Conservation (phyloP, 2,113 vertebrate species). For the Bubo scandiacus region DNA sequence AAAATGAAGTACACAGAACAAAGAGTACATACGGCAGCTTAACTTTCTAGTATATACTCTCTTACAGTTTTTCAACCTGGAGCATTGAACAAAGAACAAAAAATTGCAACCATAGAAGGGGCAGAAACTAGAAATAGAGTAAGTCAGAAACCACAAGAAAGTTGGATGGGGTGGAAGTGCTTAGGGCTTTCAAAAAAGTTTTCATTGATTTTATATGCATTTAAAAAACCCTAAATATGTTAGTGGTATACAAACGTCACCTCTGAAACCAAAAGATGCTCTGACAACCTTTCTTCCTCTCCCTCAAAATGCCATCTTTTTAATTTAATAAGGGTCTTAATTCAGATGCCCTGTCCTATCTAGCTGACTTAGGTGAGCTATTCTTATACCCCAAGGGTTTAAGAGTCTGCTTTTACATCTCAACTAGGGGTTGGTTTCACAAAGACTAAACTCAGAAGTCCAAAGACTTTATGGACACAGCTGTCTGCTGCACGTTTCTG, state of each 20-base stretch:
- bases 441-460: not conserved
- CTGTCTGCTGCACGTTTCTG: not conserved
- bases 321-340: not conserved
- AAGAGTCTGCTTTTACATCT: not conserved
- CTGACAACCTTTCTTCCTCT: not conserved
- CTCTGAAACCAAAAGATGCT: not conserved
- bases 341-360: not conserved
- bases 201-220: not conserved
- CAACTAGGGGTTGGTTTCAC: not conserved
- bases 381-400: not conserved
- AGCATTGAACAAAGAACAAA: not conserved
- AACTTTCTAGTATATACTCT: not conserved
- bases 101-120: not conserved
- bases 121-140: not conserved
- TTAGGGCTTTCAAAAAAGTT: not conserved
- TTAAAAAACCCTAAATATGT: not conserved
- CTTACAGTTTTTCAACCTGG: not conserved
- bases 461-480: not conserved
- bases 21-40: not conserved
- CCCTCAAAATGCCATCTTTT: not conserved
- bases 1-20: not conserved
- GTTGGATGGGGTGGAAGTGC: not conserved
- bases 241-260: not conserved
- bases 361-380: not conserved
- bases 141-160: not conserved